A percentile compares a stretch with the other conserved stretches of the same genome.
Conservation (phyloP, 2,113 vertebrate species). For the Columba janthina region DNA sequence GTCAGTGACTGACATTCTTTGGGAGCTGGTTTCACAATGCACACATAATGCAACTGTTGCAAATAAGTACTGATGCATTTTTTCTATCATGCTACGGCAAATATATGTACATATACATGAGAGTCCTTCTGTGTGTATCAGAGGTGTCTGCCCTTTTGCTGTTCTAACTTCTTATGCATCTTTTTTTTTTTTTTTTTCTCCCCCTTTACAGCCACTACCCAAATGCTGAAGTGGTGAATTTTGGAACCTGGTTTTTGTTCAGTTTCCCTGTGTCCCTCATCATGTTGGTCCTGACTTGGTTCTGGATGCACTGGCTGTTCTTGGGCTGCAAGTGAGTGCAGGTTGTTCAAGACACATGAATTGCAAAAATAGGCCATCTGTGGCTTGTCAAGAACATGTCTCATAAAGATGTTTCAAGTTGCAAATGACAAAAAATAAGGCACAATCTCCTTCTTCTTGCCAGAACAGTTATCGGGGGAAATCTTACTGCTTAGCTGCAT, state of each 20-base stretch:
- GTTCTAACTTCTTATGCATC: neutral
- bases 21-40: neutral
- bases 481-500: neutral
- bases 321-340: conserved; percentile 97
- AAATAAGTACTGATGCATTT: neutral
- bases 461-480: neutral
- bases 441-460: neutral
- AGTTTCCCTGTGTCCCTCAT: conserved; percentile 94
- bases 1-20: neutral
- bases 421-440: neutral
- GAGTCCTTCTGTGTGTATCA: neutral
- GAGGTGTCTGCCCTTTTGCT: neutral
- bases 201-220: conserved; percentile 88
- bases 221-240: conserved; percentile 92
- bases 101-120: neutral
- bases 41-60: neutral
- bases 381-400: neutral
- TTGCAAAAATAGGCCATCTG: neutral
- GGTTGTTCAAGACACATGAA: neutral
- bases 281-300: conserved; percentile 95
- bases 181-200: neutral
- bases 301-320: conserved; percentile 98
- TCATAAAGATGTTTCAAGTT: neutral
- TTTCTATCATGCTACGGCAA: neutral
- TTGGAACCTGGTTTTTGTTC: conserved; percentile 98